These are phyloP conservation scores for Steinernema scapterisci DNA, from an alignment of 2,888 invertebrate species.

Conservation along the genomic window DNA sequence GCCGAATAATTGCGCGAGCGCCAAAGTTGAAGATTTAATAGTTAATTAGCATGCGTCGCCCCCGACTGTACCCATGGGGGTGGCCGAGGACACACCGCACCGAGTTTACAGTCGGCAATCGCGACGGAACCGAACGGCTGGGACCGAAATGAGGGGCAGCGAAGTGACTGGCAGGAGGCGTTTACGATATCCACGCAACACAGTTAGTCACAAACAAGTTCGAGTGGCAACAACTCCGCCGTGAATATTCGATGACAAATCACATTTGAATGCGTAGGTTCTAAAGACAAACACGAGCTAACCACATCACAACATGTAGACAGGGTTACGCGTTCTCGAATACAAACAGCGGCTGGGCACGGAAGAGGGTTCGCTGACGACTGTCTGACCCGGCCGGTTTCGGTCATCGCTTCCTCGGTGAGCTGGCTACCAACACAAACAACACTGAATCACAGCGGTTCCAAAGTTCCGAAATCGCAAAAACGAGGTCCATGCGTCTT, in stretches of 20 bases:
- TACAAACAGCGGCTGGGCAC: slow-evolving; percentile 5
- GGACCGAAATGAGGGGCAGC: not conserved
- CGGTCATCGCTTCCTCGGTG: too few relatives aligned
- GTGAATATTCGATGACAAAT: slow-evolving; percentile 25
- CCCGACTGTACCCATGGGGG: not conserved
- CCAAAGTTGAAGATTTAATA: slow-evolving; percentile 3
- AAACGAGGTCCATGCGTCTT: not conserved
- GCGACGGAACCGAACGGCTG: not conserved
- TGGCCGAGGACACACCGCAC: not conserved
- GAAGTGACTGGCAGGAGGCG: not conserved
- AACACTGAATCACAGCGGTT: too few relatives aligned
- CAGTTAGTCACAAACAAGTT: slow-evolving; percentile 27
- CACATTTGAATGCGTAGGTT: slow-evolving; percentile 19
- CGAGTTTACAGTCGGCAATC: not conserved
- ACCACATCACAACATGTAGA: not conserved
- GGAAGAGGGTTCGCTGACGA: too few relatives aligned
- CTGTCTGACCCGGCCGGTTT: too few relatives aligned
- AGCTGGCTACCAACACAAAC: too few relatives aligned
- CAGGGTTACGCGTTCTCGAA: not conserved
- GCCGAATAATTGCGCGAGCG: slow-evolving; percentile 16
- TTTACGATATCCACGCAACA: slow-evolving; percentile 11
- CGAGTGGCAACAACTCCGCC: not conserved
- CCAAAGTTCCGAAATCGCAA: too few relatives aligned
- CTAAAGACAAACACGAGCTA: slow-evolving; percentile 4
- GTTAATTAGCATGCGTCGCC: slow-evolving; percentile 18